Evolutionary conservation across 2,888 invertebrate genomes (phyloP), one percentile per base, ranked within the genome.

Genomic region (Dicranocentrus wangi): DNA sequence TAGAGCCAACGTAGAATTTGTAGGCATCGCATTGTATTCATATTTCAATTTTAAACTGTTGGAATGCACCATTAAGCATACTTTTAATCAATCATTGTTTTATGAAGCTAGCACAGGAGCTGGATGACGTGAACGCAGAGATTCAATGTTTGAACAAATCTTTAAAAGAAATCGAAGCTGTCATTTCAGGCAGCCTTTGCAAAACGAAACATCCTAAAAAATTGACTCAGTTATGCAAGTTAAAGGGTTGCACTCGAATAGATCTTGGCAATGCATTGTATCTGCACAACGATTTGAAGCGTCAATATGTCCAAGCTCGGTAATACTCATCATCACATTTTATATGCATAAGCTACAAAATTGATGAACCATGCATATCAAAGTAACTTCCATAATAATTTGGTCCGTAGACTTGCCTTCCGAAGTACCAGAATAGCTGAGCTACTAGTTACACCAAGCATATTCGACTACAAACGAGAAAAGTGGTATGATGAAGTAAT

Each of bases 301-400:
- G 65, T 15, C 82, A 83, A 13, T 65, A 84, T 32, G 13, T 70
- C 10, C 75, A 66, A 39, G 80, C 82, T 0, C 80, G 83, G 84
- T 84, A 79, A 43, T 39, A 15, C 15, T n/a, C n/a, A n/a, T n/a
- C n/a, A n/a, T n/a, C n/a, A n/a, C n/a, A n/a, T n/a, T n/a, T n/a
- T n/a, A n/a, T n/a, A n/a, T n/a, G n/a, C n/a, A n/a, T n/a, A n/a
- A n/a, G n/a, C n/a, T n/a, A n/a, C n/a, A n/a, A n/a, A n/a, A n/a
- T n/a, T n/a, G n/a, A n/a, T n/a, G n/a, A n/a, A n/a, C n/a, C n/a
- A n/a, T n/a, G n/a, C n/a, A n/a, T n/a, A n/a, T n/a, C n/a, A n/a
- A n/a, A n/a, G n/a, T n/a, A n/a, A n/a, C n/a, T n/a, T n/a, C n/a
- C 32, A 32, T 32, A 10, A 32, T n/a, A 32, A 32, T 32, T 32